A percentile compares a stretch with the other conserved stretches of the same genome.
These are phyloP conservation scores for Diarsia rubi DNA, from an alignment of 2,888 invertebrate species.

Conservation along the genomic window DNA sequence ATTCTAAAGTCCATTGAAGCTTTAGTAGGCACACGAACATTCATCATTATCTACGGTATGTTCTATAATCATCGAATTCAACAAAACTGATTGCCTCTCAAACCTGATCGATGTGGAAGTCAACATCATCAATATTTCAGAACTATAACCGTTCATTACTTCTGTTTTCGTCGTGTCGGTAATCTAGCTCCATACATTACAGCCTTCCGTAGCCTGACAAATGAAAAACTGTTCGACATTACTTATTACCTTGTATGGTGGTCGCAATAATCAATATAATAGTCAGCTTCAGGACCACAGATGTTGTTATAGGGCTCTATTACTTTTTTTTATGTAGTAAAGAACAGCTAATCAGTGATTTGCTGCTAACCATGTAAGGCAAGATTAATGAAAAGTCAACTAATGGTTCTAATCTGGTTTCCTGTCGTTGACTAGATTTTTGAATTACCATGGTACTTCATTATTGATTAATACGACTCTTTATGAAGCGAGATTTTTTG, in stretches of 20 bases:
- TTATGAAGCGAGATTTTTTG: background rate
- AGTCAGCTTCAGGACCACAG: slow-evolving; percentile 42
- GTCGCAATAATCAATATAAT: slow-evolving; percentile 53
- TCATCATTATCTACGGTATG: background rate
- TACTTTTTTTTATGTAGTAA: slow-evolving; percentile 27
- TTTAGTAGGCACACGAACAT: background rate
- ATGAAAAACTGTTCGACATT: slow-evolving; percentile 60
- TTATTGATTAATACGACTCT: background rate
- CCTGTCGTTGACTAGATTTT: slow-evolving; percentile 33
- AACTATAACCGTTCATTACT: slow-evolving; percentile 29
- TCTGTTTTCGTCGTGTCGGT: slow-evolving; percentile 30
- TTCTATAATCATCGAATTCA: slow-evolving; percentile 18
- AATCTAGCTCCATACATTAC: slow-evolving; percentile 34
- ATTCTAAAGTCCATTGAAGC: background rate
- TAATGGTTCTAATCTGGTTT: slow-evolving; percentile 40
- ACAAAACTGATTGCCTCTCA: slow-evolving; percentile 15
- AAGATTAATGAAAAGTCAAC: slow-evolving; percentile 46
- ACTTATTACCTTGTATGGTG: slow-evolving; percentile 54
- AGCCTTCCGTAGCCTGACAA: slow-evolving; percentile 42
- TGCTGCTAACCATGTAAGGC: slow-evolving; percentile 44
- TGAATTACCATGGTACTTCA: slow-evolving; percentile 25
- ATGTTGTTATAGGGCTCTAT: slow-evolving; percentile 36
- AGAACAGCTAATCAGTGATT: slow-evolving; percentile 48
- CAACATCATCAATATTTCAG: slow-evolving; percentile 19
- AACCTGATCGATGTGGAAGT: slow-evolving; percentile 12